These are phyloP conservation scores for Neosalanx taihuensis DNA, from an alignment of 2,797 vertebrate genomes.

Conservation along the genomic window DNA sequence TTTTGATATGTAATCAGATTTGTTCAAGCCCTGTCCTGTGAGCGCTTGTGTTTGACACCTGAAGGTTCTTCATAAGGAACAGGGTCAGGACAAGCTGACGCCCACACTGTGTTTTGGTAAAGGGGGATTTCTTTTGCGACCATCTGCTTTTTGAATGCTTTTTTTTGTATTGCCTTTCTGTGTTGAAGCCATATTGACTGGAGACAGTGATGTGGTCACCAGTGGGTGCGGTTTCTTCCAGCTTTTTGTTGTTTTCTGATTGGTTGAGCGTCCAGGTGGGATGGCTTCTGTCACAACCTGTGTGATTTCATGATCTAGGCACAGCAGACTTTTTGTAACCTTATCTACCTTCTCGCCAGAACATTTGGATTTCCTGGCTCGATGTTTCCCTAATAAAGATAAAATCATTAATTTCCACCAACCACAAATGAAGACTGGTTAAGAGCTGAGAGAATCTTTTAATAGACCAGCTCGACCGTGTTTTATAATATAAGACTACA, in stretches of 20 bases:
- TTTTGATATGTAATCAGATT: slow-evolving; percentile 55
- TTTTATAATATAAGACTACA: too few species aligned
- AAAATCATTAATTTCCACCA: slow-evolving; percentile 37
- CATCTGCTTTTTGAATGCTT: slow-evolving; percentile 30
- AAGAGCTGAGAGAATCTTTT: too few species aligned
- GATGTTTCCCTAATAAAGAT: slow-evolving; percentile 52
- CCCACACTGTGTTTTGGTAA: not conserved
- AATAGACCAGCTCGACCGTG: too few species aligned
- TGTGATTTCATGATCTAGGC: not conserved
- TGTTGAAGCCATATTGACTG: slow-evolving; percentile 53
- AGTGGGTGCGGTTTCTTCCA: slow-evolving; percentile 21
- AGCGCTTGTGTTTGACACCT: slow-evolving; percentile 37
- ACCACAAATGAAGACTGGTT: too few species aligned
- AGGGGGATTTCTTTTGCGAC: slow-evolving; percentile 6
- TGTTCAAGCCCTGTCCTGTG: slow-evolving; percentile 44
- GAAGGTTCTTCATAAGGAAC: not conserved
- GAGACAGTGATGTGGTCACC: slow-evolving; percentile 13
- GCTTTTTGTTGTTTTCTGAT: slow-evolving; percentile 27
- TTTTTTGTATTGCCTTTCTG: slow-evolving; percentile 39
- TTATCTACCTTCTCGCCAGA: slow-evolving; percentile 26
- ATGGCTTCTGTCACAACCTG: slow-evolving; percentile 24
- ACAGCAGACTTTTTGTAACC: not conserved
- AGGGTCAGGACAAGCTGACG: too few species aligned
- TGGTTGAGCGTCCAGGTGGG: slow-evolving; percentile 32
- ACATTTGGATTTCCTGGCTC: slow-evolving; percentile 38